phyloP scores from a whole-genome alignment of 1,140 invertebrate genomes.

The Drosophila hydei region DNA sequence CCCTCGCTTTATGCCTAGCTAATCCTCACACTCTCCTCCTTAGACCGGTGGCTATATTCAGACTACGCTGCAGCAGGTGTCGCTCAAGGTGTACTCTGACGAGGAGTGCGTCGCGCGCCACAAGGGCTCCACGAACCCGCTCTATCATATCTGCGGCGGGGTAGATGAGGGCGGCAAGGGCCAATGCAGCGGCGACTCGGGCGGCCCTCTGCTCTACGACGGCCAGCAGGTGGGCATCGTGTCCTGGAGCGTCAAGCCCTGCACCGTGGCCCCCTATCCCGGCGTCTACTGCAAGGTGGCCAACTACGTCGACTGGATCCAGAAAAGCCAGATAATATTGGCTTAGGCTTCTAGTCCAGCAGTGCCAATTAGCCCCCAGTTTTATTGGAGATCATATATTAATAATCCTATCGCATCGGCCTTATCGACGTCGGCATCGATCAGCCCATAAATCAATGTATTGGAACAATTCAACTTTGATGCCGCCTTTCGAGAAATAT shows the following conservation, averaged over 20 bases:
- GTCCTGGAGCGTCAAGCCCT: slow-evolving; percentile 84
- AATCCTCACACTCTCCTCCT: too few species aligned
- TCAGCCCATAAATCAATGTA: slow-evolving; percentile 9
- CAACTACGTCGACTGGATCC: slow-evolving; percentile 84
- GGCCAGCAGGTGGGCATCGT: slow-evolving; percentile 82
- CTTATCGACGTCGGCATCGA: not conserved
- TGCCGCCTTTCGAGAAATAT: not conserved
- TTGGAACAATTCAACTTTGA: not conserved
- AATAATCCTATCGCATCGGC: not conserved
- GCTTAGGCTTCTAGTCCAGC: slow-evolving; percentile 39
- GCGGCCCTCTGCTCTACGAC: slow-evolving; percentile 82
- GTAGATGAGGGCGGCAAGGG: slow-evolving; percentile 84
- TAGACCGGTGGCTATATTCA: slow-evolving; percentile 77
- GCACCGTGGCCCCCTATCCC: slow-evolving; percentile 81
- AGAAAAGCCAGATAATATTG: slow-evolving; percentile 57
- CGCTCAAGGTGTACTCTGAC: slow-evolving; percentile 79
- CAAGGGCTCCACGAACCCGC: slow-evolving; percentile 46
- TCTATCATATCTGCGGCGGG: slow-evolving; percentile 83
- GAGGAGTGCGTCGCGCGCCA: slow-evolving; percentile 72
- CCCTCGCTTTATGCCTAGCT: too few species aligned
- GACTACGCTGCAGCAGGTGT: slow-evolving; percentile 76
- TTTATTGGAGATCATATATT: not conserved
- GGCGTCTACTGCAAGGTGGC: slow-evolving; percentile 85
- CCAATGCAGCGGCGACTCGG: slow-evolving; percentile 84
- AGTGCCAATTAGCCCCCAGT: slow-evolving; percentile 20